Evolutionary conservation across 1,140 invertebrate genomes (phyloP), one percentile per base, ranked within the genome.

Genomic region (Musca domestica): DNA sequence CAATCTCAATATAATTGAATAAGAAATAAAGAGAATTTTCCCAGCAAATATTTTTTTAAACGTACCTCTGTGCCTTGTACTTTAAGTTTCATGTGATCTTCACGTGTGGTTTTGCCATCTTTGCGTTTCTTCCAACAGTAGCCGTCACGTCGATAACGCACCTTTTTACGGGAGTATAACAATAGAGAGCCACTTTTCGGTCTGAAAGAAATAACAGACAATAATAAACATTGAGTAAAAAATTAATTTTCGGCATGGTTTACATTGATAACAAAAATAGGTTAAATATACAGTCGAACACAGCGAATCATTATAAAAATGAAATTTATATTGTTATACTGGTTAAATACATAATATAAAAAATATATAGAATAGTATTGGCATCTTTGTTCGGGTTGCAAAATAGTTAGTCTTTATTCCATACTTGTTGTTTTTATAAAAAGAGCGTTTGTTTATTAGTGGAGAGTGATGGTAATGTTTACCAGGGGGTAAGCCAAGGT

Each of bases 11-110:
- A n/a, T n/a, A n/a, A n/a, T n/a, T n/a, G n/a, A n/a, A n/a, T n/a
- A n/a, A n/a, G n/a, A n/a, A n/a, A n/a, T n/a, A n/a, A n/a, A n/a
- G n/a, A n/a, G n/a, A n/a, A n/a, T n/a, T 52, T 20, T 6, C 7
- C 17, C 14, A 54, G 7, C 17, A 66, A 41, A 15, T 47, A 67
- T 27, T 63, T 30, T 12, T 41, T 47, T 54, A n/a, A 17, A 77
- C 85, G 87, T 74, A 95, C 93, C 89, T 97, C 95, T 67, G 93
- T 93, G 72, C 94, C 94, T 86, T 96, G 94, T 70, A 98, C 96
- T 88, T 98, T 99, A 47, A 98, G 87, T 84, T 98, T 98, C 96
- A 98, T 98, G 82, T 98, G 96, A 88, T 99, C 97, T 84, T 99
- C 97, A 72, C 97, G 84, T 25, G 96, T 98, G 56, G 96, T 98